phyloP scores from a whole-genome alignment of 2,113 vertebrate genomes.

The Brachypodius melanocephalos region DNA sequence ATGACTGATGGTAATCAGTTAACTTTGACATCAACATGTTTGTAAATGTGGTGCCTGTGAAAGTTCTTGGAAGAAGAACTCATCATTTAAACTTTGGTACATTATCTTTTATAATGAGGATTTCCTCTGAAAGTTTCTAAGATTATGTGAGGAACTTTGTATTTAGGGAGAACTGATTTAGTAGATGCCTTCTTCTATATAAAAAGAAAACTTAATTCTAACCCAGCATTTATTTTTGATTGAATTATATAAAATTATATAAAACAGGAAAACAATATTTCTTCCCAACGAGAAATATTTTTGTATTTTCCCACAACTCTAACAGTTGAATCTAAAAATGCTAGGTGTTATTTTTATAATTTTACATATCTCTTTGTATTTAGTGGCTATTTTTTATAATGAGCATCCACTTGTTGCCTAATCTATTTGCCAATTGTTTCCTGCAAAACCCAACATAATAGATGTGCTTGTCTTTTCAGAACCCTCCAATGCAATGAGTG shows the following conservation, averaged over 20 bases:
- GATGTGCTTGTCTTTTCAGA: not conserved
- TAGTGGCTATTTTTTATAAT: not conserved
- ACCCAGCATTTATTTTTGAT: not conserved
- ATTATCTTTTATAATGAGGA: not conserved
- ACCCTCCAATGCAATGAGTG: not conserved
- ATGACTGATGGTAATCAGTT: not conserved
- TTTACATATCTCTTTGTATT: not conserved
- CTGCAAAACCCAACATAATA: not conserved
- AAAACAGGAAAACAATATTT: not conserved
- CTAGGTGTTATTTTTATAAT: not conserved
- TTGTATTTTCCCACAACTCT: not conserved
- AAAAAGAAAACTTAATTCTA: not conserved
- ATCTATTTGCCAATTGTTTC: not conserved
- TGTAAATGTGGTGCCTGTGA: not conserved
- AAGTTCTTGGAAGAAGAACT: not conserved
- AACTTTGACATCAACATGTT: fast-evolving
- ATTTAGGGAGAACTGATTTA: not conserved
- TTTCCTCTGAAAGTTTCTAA: not conserved
- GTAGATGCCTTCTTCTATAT: not conserved
- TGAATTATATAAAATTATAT: not conserved
- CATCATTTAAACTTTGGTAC: not conserved
- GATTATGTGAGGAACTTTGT: not conserved
- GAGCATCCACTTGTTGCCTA: not conserved
- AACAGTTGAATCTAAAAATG: not conserved
- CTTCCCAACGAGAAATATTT: not conserved